Conservation (phyloP, 1,140 invertebrate species). For the Luehdorfia chinensis region DNA sequence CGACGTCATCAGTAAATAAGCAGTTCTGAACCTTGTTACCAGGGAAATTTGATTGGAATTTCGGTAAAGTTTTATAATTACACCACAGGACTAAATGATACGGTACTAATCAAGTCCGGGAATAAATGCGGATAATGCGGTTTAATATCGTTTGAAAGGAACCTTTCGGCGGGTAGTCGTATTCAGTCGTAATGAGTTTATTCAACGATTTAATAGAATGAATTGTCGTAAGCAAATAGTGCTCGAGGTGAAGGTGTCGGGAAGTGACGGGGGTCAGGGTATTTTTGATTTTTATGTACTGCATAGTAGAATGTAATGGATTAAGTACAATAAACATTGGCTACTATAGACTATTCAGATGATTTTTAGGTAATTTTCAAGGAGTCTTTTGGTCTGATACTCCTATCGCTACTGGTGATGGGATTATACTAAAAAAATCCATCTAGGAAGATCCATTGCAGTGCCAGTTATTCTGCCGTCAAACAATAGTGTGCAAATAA, state of each 20-base stretch:
- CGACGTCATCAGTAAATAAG: conserved; percentile 28
- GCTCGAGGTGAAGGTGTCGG: conserved; percentile 30
- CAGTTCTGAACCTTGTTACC: conserved; percentile 30
- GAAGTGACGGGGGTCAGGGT: not conserved
- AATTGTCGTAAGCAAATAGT: conserved; percentile 72
- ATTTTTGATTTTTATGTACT: too few relatives aligned
- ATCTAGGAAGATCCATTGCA: too few relatives aligned
- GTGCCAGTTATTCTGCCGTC: too few relatives aligned
- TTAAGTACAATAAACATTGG: too few relatives aligned
- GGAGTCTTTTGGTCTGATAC: too few relatives aligned
- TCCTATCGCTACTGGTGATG: too few relatives aligned
- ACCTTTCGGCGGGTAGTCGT: conserved; percentile 65
- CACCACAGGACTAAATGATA: conserved; percentile 73
- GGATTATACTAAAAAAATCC: too few relatives aligned
- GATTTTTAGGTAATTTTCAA: too few relatives aligned
- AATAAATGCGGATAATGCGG: conserved; percentile 73
- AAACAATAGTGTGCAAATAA: too few relatives aligned
- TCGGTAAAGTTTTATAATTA: conserved; percentile 52
- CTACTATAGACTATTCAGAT: too few relatives aligned
- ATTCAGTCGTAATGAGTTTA: conserved; percentile 73
- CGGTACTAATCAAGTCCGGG: conserved; percentile 71
- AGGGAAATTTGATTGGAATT: conserved; percentile 23
- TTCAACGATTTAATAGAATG: conserved; percentile 71
- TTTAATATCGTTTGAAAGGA: conserved; percentile 72
- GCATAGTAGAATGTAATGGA: too few relatives aligned